phyloP scores from a whole-genome alignment of 37 sponge, comb jelly and placozoan species.

The Corticium candelabrum region DNA sequence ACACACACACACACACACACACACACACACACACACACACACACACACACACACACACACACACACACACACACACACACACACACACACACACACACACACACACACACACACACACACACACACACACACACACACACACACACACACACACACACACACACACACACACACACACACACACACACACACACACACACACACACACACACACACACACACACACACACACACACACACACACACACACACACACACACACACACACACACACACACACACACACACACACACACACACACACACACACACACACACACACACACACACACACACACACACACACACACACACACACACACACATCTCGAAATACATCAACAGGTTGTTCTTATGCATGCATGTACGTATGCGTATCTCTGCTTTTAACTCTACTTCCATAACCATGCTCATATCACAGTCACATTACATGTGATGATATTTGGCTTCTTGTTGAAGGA shows the following conservation, averaged over 20 bases:
- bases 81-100: conserved; percentile 7
- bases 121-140: conserved; percentile 9
- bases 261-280: conserved; percentile 24
- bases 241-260: conserved; percentile 16
- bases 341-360: conserved; percentile 3
- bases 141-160: conserved; percentile 24
- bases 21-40: conserved; percentile 7
- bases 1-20: conserved; percentile 14
- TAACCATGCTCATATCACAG: too few species aligned
- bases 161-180: conserved; percentile 24
- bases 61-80: conserved; percentile 7
- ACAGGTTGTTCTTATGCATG: too few species aligned
- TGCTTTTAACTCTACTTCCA: too few species aligned
- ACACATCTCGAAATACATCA: too few species aligned
- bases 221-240: conserved; percentile 16
- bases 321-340: conserved; percentile 3
- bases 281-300: conserved; percentile 20
- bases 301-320: conserved; percentile 22
- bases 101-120: conserved; percentile 7
- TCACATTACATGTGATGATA: too few species aligned
- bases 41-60: conserved; percentile 7
- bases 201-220: conserved; percentile 24
- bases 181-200: conserved; percentile 24
- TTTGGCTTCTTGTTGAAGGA: too few species aligned
- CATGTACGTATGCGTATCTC: too few species aligned